These are phyloP conservation scores for Cyphomyrmex costatus DNA, from an alignment of 1,140 invertebrate species.

Conservation along the genomic window DNA sequence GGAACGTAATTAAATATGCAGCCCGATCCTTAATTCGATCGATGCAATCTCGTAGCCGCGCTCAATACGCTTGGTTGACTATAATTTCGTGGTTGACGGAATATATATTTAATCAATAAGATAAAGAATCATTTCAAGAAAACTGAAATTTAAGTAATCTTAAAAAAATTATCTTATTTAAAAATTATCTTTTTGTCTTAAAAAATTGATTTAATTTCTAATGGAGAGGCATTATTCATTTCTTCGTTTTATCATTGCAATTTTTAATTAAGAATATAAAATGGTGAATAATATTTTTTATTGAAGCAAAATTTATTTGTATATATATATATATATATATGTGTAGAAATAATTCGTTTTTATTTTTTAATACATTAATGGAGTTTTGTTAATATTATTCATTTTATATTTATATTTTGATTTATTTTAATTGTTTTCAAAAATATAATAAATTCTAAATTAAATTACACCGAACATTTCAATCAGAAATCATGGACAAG, in stretches of 20 bases:
- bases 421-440: not conserved
- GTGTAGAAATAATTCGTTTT: not conserved
- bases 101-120: not conserved
- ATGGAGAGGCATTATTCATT: not conserved
- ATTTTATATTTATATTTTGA: not conserved
- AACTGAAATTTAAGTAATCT: not conserved
- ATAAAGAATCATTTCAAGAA: not conserved
- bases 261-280: not conserved
- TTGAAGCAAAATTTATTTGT: not conserved
- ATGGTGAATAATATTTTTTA: not conserved
- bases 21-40: slow-evolving; percentile 67
- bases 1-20: slow-evolving; percentile 67
- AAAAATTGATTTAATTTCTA: not conserved
- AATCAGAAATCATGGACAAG: not conserved
- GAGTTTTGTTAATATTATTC: not conserved
- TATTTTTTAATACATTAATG: slow-evolving; percentile 8
- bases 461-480: not conserved
- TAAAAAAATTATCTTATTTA: not conserved
- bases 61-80: slow-evolving; percentile 57
- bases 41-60: slow-evolving; percentile 41
- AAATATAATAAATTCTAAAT: not conserved
- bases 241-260: not conserved
- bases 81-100: slow-evolving; percentile 65
- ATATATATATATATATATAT: too few relatives aligned
- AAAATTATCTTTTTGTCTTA: not conserved